Conservation (phyloP, 2,888 invertebrate species). For the Chloromyia formosa region DNA sequence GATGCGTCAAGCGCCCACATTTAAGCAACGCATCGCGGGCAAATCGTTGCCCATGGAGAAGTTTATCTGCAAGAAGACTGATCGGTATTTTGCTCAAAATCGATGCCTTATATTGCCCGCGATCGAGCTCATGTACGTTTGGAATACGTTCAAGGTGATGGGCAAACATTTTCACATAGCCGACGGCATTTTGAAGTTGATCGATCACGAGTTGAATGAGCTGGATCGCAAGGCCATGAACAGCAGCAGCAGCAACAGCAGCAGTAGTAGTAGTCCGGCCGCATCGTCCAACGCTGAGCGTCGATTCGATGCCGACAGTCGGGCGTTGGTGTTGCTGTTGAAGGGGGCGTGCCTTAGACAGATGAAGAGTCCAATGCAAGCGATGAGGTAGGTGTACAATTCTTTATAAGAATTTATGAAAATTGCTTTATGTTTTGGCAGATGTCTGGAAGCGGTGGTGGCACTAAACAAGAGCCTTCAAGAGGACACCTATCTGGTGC, state of each 20-base stretch:
- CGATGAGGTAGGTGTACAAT: constrained; percentile 71
- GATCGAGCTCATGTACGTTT: constrained; percentile 88
- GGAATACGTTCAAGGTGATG: constrained; percentile 90
- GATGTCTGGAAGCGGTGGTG: constrained; percentile 57
- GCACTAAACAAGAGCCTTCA: constrained; percentile 76
- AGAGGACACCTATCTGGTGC: constrained; percentile 84
- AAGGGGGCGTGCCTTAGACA: constrained; percentile 85
- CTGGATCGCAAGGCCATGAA: constrained; percentile 52
- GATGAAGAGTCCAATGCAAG: constrained; percentile 79
- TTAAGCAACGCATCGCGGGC: constrained; percentile 91
- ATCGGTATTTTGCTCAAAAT: constrained; percentile 79
- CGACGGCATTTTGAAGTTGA: constrained; percentile 71
- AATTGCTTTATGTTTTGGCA: constrained; percentile 43
- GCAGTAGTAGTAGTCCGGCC: no score
- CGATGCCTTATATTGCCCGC: constrained; percentile 81
- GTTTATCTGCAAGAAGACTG: constrained; percentile 87
- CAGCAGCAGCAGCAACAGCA: not conserved
- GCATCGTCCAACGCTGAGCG: constrained; percentile 46
- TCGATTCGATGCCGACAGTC: constrained; percentile 73
- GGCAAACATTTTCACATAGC: constrained; percentile 74
- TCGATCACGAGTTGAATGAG: constrained; percentile 66
- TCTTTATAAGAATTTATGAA: constrained; percentile 2
- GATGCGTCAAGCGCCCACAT: constrained; percentile 78
- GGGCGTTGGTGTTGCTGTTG: constrained; percentile 77
- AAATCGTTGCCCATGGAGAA: constrained; percentile 98